These are phyloP conservation scores for Cataglyphis albicans DNA, from an alignment of 2,888 invertebrate species.

Conservation along the genomic window DNA sequence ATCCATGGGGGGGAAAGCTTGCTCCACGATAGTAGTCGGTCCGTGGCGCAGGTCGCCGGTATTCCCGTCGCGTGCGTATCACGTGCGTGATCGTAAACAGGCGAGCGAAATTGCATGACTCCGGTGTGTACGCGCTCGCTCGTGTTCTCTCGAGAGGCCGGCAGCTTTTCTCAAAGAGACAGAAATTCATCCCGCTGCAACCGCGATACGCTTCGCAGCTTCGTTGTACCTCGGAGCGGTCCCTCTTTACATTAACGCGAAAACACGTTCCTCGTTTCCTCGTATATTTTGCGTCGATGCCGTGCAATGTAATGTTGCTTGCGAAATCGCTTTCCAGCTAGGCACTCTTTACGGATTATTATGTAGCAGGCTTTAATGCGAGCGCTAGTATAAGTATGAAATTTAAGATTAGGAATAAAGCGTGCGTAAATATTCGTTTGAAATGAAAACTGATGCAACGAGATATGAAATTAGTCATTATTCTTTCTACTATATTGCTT, in stretches of 20 bases:
- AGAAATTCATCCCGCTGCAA: slow-evolving; percentile 49
- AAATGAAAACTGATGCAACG: slow-evolving; percentile 47
- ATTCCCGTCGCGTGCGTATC: slow-evolving; percentile 48
- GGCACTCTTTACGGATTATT: slow-evolving; percentile 50
- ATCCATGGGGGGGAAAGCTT: background rate
- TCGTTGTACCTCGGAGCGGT: slow-evolving; percentile 51
- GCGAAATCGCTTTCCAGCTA: slow-evolving; percentile 43
- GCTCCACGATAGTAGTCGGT: background rate
- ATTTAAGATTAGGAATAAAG: slow-evolving; percentile 39
- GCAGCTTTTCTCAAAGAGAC: slow-evolving; percentile 48
- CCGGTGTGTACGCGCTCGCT: background rate
- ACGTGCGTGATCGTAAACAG: slow-evolving; percentile 35
- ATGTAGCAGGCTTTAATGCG: slow-evolving; percentile 39
- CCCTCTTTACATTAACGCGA: slow-evolving; percentile 54
- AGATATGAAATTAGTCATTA: slow-evolving; percentile 68
- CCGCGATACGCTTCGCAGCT: slow-evolving; percentile 51
- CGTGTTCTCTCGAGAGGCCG: background rate
- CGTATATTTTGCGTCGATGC: slow-evolving; percentile 50
- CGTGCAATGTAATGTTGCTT: slow-evolving; percentile 33
- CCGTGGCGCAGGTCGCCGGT: slow-evolving; percentile 9
- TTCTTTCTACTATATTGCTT: slow-evolving; percentile 20
- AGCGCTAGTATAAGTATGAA: slow-evolving; percentile 28
- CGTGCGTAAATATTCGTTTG: slow-evolving; percentile 51
- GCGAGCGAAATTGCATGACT: slow-evolving; percentile 25
- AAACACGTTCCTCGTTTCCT: slow-evolving; percentile 49